Base-by-base conservation (phyloP, 1,140 invertebrate species). In the Phocides pigmalion region DNA sequence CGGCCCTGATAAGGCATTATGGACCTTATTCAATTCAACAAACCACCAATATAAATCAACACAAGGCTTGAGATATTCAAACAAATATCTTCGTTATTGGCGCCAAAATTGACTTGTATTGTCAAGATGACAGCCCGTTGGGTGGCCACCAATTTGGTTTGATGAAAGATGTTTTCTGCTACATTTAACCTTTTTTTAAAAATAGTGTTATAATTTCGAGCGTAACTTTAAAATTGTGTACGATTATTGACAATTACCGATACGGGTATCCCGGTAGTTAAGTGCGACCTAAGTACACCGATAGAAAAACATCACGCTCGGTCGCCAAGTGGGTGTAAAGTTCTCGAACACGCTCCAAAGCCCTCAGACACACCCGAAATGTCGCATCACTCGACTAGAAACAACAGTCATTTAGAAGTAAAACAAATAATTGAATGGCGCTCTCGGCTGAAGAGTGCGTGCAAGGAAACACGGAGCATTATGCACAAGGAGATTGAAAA, bases 401-500 rank as follows among this genome's bases (percentile, higher is more conserved):
- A 83, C 82, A 82, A 84, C 81, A 76, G 76, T 77, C 78, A 76
- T 81, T 84, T 79, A 86, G 70, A 79, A 74, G 71, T 76, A 87
- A 87, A 86, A 86, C 84, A 89, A 89, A 87, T 83, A 89, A 70
- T 72, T 82, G 79, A 82, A 85, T 81, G 74, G 72, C 63, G 70
- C 76, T 79, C 79, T 79, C 76, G 49, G 65, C 58, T 65, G 71
- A 54, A 72, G 79, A 81, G 82, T 87, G 82, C 83, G 80, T 87
- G 82, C 76, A 68, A 82, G 80, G 81, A 69, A 81, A 81, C 83
- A 81, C 76, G 72, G 68, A 74, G 79, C 82, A 87, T 87, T 87
- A 86, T 89, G 82, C 84, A 83, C 81, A 79, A 84, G 80, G 72
- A 82, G 81, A 82, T 83, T 87, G 86, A 89, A 88, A 86, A 86